Evolutionary conservation across 2,113 vertebrate genomes (phyloP).

Genomic region (Terrapene triunguis): DNA sequence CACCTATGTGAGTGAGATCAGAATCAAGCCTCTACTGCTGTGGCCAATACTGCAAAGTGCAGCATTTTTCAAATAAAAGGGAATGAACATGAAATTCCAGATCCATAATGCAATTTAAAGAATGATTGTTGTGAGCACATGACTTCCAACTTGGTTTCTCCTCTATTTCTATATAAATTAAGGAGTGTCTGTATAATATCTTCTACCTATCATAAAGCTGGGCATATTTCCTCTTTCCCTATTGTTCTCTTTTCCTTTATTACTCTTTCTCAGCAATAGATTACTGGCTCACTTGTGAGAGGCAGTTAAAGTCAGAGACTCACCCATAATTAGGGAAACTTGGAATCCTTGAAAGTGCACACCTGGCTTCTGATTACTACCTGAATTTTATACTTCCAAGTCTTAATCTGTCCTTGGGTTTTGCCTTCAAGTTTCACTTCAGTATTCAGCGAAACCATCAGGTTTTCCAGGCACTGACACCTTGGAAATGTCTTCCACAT

Average conservation of each 20-base stretch:
- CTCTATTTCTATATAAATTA: slow-evolving; percentile 63
- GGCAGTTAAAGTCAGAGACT: slow-evolving; percentile 59
- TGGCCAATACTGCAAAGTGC: slow-evolving; percentile 66
- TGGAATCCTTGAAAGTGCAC: slow-evolving; percentile 68
- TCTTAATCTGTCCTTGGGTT: slow-evolving; percentile 70
- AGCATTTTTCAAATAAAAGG: slow-evolving; percentile 71
- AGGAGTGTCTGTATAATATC: slow-evolving; percentile 38
- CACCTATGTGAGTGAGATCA: slow-evolving; percentile 69
- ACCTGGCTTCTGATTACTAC: slow-evolving; percentile 67
- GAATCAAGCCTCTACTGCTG: slow-evolving; percentile 67
- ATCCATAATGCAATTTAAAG: slow-evolving; percentile 73
- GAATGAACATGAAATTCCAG: slow-evolving; percentile 73
- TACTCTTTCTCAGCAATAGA: slow-evolving; percentile 54
- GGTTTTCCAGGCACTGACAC: slow-evolving; percentile 56
- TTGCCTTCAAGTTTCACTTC: slow-evolving; percentile 55
- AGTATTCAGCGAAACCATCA: slow-evolving; percentile 49
- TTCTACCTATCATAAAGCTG: slow-evolving; percentile 41
- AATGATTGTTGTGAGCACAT: slow-evolving; percentile 69
- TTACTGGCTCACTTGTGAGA: slow-evolving; percentile 58
- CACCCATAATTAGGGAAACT: slow-evolving; percentile 62
- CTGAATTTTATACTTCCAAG: slow-evolving; percentile 62
- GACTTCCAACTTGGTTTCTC: slow-evolving; percentile 67
- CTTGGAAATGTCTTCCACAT: slow-evolving; percentile 62
- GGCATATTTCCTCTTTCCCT: slow-evolving; percentile 40
- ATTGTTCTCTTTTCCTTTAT: slow-evolving; percentile 65